Evolutionary conservation across 1,140 invertebrate genomes (phyloP), one percentile per base, ranked within the genome.

Genomic region (Nymphalis io): DNA sequence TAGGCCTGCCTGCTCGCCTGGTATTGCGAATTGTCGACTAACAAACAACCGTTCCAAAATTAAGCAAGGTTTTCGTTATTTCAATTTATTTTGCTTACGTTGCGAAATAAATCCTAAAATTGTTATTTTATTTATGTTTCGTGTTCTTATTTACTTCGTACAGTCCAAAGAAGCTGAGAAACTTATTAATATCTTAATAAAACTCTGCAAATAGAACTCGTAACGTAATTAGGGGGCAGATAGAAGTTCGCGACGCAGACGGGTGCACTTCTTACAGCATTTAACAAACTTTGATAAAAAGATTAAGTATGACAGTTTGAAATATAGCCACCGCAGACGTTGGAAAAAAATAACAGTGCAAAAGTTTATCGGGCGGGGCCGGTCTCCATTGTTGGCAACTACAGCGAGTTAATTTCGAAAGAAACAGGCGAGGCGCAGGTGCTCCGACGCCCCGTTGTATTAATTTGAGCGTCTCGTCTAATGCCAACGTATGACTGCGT

Each of bases 261-360:
- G 83, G 85, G 81, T 89, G 87, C 85, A 87, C 77, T 84, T 82
- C 85, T 85, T 84, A 80, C 69, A 71, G 79, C 81, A 73, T 88
- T 90, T 88, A 88, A 84, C 85, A 82, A 90, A 91, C 88, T 91
- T 89, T 89, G 88, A 91, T 90, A 91, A 90, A 91, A 89, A 91
- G 89, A 91, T 91, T 91, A 91, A 90, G 79, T 90, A 88, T 89
- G 89, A 89, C 89, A 91, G 83, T 91, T 89, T 90, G 89, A 91
- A 91, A 91, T 91, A 91, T 91, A 82, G 89, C 88, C 82, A 79
- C 84, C 81, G 85, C 80, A 85, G 82, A 80, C 76, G 80, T 75
- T 74, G 79, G 79, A 79, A 82, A 89, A 87, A 84, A 89, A 89
- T 81, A 86, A 87, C 80, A 81, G 80, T 75, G 79, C 83, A 87